A percentile compares a stretch with the other conserved stretches of the same genome.
Conservation (phyloP, 2,888 invertebrate genomes). For the Metellina segmentata region DNA sequence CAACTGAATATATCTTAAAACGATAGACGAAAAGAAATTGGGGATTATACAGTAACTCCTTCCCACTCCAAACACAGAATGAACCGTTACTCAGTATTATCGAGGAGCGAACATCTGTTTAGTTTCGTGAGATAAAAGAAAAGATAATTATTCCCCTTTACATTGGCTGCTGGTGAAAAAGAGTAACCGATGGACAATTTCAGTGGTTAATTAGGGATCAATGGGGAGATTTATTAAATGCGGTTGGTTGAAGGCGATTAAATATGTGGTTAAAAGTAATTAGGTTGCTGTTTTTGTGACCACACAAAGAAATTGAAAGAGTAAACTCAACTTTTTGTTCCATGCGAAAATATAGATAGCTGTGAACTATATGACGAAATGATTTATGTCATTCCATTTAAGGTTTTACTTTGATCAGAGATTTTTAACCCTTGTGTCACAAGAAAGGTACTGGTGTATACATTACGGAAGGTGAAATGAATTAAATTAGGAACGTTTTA, state of each 20-base stretch:
- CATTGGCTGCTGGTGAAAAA: neutral
- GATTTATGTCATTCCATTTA: too few species aligned
- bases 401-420: too few species aligned
- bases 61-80: neutral
- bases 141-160: conserved; percentile 1
- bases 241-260: neutral
- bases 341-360: neutral
- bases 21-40: neutral
- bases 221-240: neutral
- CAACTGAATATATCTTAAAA: neutral
- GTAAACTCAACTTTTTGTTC: neutral
- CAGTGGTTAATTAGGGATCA: neutral
- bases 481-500: too few species aligned
- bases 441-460: too few species aligned
- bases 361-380: neutral
- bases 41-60: neutral
- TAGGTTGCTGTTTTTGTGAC: neutral
- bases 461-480: too few species aligned
- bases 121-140: neutral
- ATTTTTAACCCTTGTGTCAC: too few species aligned
- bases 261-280: neutral
- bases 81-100: neutral
- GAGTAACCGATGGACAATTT: neutral
- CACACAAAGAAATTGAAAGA: neutral
- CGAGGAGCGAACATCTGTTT: neutral